Evolutionary conservation across 2,113 vertebrate species (phyloP).

Genomic region (Podiceps cristatus): DNA sequence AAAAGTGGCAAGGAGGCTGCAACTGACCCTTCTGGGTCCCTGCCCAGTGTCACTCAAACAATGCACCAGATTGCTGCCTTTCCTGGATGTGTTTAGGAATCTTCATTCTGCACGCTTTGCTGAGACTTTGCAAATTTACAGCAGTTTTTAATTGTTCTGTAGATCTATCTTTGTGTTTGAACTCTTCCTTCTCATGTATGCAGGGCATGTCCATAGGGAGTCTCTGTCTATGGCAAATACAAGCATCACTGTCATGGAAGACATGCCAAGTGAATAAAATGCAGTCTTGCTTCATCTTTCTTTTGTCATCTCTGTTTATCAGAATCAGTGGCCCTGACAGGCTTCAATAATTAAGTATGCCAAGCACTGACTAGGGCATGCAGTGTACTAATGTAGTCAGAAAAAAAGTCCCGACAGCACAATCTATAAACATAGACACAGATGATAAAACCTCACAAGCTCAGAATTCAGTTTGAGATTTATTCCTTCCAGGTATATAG

Average conservation of each 20-base stretch:
- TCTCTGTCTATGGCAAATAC: not conserved
- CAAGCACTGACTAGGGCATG: slow-evolving; percentile 1
- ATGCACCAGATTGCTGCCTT: not conserved
- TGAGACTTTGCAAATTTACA: not conserved
- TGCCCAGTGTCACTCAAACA: not conserved
- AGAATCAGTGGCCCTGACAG: not conserved
- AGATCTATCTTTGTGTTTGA: not conserved
- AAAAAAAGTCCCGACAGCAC: not conserved
- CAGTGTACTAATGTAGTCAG: not conserved
- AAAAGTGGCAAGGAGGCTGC: not conserved
- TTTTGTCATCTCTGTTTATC: slow-evolving; percentile 8
- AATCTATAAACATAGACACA: not conserved
- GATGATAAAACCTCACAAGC: not conserved
- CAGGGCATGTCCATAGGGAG: not conserved
- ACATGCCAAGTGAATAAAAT: not conserved
- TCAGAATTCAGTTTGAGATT: not conserved
- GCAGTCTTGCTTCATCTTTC: not conserved
- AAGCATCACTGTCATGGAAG: not conserved
- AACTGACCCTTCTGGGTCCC: not conserved
- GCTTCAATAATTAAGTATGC: slow-evolving; percentile 30
- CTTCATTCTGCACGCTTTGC: not conserved
- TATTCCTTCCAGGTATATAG: not conserved
- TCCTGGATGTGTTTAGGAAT: not conserved
- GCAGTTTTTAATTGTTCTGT: not conserved
- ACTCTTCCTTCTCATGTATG: not conserved